phyloP scores from a whole-genome alignment of 1,140 invertebrate genomes.

The Plectrocnemia conspersa region DNA sequence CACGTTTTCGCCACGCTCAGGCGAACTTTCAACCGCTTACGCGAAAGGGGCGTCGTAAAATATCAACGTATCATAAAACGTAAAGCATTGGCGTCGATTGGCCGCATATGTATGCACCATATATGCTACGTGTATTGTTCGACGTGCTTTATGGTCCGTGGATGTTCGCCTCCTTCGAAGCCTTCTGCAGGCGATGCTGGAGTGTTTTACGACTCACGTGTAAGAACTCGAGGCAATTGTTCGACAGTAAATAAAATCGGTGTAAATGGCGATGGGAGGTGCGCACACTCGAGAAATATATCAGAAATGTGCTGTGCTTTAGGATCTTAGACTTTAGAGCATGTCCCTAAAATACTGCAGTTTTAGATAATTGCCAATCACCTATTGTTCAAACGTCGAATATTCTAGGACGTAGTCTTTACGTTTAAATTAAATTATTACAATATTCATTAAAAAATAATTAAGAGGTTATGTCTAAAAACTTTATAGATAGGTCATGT shows the following conservation, averaged over 20 bases:
- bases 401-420: too few relatives aligned
- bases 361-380: too few relatives aligned
- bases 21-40: background rate
- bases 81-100: background rate
- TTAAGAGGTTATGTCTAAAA: too few relatives aligned
- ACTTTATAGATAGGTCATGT: too few relatives aligned
- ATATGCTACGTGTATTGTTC: background rate
- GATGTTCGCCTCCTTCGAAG: conserved; percentile 5
- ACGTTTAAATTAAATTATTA: too few relatives aligned
- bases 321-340: too few relatives aligned
- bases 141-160: background rate
- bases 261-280: conserved; percentile 16
- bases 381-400: too few relatives aligned
- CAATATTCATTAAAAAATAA: too few relatives aligned
- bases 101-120: background rate
- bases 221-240: conserved; percentile 20
- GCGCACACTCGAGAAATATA: background rate
- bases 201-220: conserved; percentile 15
- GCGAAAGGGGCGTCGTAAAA: background rate
- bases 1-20: too few relatives aligned
- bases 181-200: conserved; percentile 17
- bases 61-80: too few relatives aligned
- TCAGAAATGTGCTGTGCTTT: background rate
- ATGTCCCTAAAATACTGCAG: too few relatives aligned
- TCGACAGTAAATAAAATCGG: conserved; percentile 25